A percentile compares a stretch with the other conserved stretches of the same genome.
Evolutionary conservation across 2,113 vertebrate species (phyloP).

Genomic region (Chloebia gouldiae): DNA sequence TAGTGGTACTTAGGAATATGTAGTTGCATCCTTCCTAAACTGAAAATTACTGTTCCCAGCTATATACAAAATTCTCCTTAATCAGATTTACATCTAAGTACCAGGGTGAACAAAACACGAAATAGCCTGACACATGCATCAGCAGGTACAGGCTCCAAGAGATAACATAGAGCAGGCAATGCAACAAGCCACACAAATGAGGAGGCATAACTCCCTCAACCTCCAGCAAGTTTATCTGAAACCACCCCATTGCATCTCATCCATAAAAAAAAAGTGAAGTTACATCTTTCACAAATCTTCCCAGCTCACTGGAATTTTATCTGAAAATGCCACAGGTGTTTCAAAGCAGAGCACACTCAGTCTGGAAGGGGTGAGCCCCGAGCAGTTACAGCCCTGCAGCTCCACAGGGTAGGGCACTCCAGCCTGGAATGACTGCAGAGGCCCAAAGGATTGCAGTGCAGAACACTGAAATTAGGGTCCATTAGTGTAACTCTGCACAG

Average conservation of each 20-base stretch:
- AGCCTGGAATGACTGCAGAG: background rate
- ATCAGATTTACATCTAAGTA: background rate
- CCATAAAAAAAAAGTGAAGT: background rate
- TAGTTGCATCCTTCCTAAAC: background rate
- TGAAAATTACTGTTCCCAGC: background rate
- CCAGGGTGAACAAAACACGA: background rate
- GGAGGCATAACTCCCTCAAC: rapidly evolving
- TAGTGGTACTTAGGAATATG: background rate
- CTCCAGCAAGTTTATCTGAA: background rate
- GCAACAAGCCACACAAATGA: background rate
- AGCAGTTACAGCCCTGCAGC: background rate
- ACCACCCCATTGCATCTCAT: background rate
- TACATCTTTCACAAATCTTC: background rate
- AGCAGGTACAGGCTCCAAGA: background rate
- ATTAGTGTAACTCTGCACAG: background rate
- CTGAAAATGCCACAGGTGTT: background rate
- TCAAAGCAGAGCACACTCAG: background rate
- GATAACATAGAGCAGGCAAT: rapidly evolving
- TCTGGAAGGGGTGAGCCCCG: background rate
- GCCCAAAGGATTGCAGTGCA: background rate
- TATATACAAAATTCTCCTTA: background rate
- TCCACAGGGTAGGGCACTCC: rapidly evolving
- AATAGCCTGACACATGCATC: background rate
- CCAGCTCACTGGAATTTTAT: background rate
- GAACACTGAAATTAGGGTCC: background rate